These are phyloP conservation scores for Stegophylla sp. DNA, from an alignment of 2,888 invertebrate species.

Conservation along the genomic window DNA sequence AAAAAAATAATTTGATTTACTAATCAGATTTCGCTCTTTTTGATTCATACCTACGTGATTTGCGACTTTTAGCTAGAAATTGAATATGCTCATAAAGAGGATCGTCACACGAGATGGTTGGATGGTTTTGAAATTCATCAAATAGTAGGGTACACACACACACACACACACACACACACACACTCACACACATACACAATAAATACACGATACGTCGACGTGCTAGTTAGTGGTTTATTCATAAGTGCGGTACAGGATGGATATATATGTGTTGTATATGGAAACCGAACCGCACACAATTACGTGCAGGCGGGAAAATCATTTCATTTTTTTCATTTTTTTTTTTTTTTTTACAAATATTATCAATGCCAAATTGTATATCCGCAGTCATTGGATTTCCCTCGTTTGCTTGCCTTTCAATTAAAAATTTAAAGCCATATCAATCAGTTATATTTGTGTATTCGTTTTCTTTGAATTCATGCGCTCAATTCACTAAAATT, in stretches of 20 bases:
- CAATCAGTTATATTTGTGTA: background rate
- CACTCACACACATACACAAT: background rate
- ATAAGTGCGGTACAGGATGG: slow-evolving; percentile 7
- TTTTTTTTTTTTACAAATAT: background rate
- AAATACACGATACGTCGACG: background rate
- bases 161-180: background rate
- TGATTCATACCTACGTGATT: slow-evolving; percentile 10
- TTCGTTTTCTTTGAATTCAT: background rate
- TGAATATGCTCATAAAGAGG: slow-evolving; percentile 8
- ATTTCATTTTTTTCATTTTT: background rate
- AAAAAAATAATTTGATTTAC: background rate
- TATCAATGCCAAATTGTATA: slow-evolving; percentile 2
- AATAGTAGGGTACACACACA: background rate
- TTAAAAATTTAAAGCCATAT: slow-evolving; percentile 1
- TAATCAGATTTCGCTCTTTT: slow-evolving; percentile 4
- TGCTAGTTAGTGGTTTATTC: slow-evolving; percentile 56
- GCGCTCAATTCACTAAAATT: background rate
- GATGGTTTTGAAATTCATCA: slow-evolving; percentile 17
- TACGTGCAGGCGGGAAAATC: background rate
- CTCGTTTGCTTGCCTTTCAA: background rate
- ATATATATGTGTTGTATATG: slow-evolving; percentile 7
- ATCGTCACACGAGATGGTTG: background rate
- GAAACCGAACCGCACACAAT: slow-evolving; percentile 21
- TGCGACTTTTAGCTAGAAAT: background rate
- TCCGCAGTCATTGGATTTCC: background rate